A percentile compares a stretch with the other conserved stretches of the same genome.
Conservation (phyloP, 2,113 vertebrate genomes). For the Phaethon lepturus region DNA sequence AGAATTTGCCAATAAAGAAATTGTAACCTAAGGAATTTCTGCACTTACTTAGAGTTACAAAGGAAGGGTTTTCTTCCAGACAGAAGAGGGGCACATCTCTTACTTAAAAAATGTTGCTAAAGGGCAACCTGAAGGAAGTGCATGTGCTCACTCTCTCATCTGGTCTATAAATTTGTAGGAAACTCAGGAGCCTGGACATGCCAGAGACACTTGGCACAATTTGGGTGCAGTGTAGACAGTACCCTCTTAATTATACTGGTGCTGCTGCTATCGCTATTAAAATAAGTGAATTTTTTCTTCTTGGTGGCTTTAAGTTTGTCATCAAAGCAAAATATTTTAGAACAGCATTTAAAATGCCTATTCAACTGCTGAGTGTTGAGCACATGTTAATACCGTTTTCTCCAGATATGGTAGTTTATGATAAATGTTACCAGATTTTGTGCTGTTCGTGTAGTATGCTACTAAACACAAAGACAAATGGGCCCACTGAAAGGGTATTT, state of each 20-base stretch:
- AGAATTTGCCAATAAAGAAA: neutral
- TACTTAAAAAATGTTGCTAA: neutral
- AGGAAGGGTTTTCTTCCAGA: neutral
- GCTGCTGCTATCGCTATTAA: neutral
- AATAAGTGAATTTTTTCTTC: neutral
- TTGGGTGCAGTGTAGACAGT: neutral
- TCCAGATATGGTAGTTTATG: slow-evolving; percentile 59
- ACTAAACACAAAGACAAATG: slow-evolving; percentile 54
- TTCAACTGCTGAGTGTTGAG: slow-evolving; percentile 50
- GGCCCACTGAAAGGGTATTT: slow-evolving; percentile 59
- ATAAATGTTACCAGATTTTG: slow-evolving; percentile 69
- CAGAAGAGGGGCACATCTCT: neutral
- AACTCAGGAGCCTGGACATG: neutral
- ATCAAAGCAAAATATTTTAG: slow-evolving; percentile 40
- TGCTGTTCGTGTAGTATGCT: slow-evolving; percentile 19
- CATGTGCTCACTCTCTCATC: neutral
- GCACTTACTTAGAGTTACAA: neutral
- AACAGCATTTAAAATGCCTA: slow-evolving; percentile 1
- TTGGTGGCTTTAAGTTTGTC: slow-evolving; percentile 22
- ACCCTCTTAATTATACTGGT: neutral
- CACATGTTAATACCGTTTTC: slow-evolving; percentile 63
- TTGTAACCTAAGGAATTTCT: neutral
- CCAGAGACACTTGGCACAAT: neutral
- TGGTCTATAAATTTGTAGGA: neutral
- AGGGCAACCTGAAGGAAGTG: neutral